These are phyloP conservation scores for Oncorhynchus masou DNA, from an alignment of 2,113 vertebrate species.

Conservation along the genomic window DNA sequence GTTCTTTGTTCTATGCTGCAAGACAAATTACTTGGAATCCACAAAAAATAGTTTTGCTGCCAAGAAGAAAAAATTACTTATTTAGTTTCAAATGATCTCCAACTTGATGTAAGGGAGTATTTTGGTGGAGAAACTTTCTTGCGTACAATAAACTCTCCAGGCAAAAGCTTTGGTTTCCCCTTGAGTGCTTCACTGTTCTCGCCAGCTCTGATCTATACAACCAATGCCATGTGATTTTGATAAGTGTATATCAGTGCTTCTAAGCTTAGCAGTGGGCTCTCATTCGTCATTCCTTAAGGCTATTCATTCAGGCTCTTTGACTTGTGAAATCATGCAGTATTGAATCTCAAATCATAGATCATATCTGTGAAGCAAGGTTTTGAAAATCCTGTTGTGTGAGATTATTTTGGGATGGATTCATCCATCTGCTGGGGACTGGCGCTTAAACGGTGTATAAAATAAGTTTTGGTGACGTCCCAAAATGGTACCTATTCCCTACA, in stretches of 20 bases:
- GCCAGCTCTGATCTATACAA: neutral
- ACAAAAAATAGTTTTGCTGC: too few species aligned
- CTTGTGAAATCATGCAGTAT: neutral
- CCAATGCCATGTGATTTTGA: neutral
- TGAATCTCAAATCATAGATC: neutral
- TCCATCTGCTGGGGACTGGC: too few species aligned
- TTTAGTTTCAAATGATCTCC: too few species aligned
- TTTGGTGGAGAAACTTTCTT: too few species aligned
- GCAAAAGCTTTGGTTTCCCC: neutral
- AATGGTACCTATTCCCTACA: too few species aligned
- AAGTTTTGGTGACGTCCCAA: too few species aligned
- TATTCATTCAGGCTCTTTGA: neutral
- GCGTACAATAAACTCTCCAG: neutral
- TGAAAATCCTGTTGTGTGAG: neutral
- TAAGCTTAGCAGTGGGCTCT: neutral
- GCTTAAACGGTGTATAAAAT: too few species aligned
- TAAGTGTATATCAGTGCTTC: conserved; percentile 4
- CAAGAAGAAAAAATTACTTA: too few species aligned
- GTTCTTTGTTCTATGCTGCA: neutral
- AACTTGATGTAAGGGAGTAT: too few species aligned
- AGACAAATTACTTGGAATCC: too few species aligned
- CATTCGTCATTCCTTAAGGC: conserved; percentile 2
- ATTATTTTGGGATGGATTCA: neutral
- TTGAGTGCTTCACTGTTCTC: too few species aligned
- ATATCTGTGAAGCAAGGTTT: too few species aligned